Percentiles rank a stretch among this genome's conserved stretches.
These are phyloP conservation scores for Drosophila eugracilis DNA, from an alignment of 1,140 invertebrate genomes.

Conservation along the genomic window DNA sequence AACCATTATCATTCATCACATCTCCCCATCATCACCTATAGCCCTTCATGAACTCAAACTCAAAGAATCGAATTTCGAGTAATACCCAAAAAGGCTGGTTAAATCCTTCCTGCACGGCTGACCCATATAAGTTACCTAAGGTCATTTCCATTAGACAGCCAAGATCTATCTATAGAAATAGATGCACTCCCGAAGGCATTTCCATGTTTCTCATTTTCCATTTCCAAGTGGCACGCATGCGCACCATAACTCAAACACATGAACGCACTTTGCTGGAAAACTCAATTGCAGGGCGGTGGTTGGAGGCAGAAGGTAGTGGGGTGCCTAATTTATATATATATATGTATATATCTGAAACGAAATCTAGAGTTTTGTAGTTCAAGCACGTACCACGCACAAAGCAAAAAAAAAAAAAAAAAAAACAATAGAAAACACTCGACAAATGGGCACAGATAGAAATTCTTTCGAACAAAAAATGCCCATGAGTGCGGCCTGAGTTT, in stretches of 20 bases:
- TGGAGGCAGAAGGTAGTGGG: neutral
- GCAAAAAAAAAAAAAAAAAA: slow-evolving; percentile 42
- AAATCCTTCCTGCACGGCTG: slow-evolving; percentile 35
- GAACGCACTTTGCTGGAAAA: slow-evolving; percentile 71
- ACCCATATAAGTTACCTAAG: slow-evolving; percentile 42
- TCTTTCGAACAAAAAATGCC: slow-evolving; percentile 54
- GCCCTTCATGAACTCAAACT: neutral
- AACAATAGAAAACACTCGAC: slow-evolving; percentile 65
- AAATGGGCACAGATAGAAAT: slow-evolving; percentile 71
- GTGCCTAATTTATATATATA: slow-evolving; percentile 9
- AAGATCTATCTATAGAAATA: slow-evolving; percentile 23
- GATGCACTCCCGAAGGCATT: slow-evolving; percentile 39
- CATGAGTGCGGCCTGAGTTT: slow-evolving; percentile 40
- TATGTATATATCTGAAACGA: slow-evolving; percentile 39
- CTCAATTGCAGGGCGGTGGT: slow-evolving; percentile 43
- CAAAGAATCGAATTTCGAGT: slow-evolving; percentile 6
- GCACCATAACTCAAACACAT: slow-evolving; percentile 77
- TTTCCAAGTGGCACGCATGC: slow-evolving; percentile 70
- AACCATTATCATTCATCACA: slow-evolving; percentile 11
- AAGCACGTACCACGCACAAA: slow-evolving; percentile 78
- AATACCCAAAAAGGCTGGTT: neutral
- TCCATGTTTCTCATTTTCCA: slow-evolving; percentile 7
- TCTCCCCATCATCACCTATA: slow-evolving; percentile 3
- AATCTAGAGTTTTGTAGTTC: slow-evolving; percentile 79
- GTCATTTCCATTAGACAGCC: slow-evolving; percentile 35